Conservation (phyloP, 2,113 vertebrate genomes). For the Apteryx mantelli region DNA sequence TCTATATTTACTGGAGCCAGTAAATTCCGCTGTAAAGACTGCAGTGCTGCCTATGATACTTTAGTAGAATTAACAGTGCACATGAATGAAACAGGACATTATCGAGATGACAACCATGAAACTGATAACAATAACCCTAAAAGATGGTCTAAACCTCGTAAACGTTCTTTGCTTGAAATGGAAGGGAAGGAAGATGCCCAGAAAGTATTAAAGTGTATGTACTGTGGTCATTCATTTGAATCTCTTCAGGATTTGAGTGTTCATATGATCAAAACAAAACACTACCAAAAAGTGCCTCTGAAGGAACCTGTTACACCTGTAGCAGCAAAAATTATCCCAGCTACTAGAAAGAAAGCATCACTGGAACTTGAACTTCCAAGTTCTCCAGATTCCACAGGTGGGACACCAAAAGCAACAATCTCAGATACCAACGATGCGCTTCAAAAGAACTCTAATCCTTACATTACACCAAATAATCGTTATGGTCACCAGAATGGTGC, state of each 20-base stretch:
- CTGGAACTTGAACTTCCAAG: slow-evolving; percentile 94
- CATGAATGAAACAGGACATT: slow-evolving; percentile 98
- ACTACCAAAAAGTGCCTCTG: slow-evolving; percentile 99
- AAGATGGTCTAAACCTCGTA: slow-evolving; percentile 98
- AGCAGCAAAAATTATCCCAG: slow-evolving; percentile 93
- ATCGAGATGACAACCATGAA: slow-evolving; percentile 98
- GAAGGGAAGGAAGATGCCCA: slow-evolving; percentile 98
- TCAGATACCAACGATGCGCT: slow-evolving; percentile 84
- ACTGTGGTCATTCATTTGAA: slow-evolving; percentile 99
- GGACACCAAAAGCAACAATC: slow-evolving; percentile 87
- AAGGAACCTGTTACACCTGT: slow-evolving; percentile 98
- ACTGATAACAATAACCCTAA: slow-evolving; percentile 91
- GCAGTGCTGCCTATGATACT: slow-evolving; percentile 96
- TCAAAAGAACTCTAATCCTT: slow-evolving; percentile 92
- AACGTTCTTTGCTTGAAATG: slow-evolving; percentile 97
- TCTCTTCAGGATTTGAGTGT: slow-evolving; percentile 98
- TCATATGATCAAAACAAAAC: slow-evolving; percentile 99
- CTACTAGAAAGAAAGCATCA: slow-evolving; percentile 89
- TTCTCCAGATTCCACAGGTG: slow-evolving; percentile 94
- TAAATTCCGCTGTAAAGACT: slow-evolving; percentile 99
- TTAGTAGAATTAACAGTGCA: slow-evolving; percentile 97
- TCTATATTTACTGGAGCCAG: slow-evolving; percentile 99
- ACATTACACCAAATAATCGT: slow-evolving; percentile 96
- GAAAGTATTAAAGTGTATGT: slow-evolving; percentile 99
- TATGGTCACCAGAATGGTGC: slow-evolving; percentile 98